A percentile compares a stretch with the other conserved stretches of the same genome.
phyloP scores from a whole-genome alignment of 1,140 invertebrate genomes.

The Popillia japonica region DNA sequence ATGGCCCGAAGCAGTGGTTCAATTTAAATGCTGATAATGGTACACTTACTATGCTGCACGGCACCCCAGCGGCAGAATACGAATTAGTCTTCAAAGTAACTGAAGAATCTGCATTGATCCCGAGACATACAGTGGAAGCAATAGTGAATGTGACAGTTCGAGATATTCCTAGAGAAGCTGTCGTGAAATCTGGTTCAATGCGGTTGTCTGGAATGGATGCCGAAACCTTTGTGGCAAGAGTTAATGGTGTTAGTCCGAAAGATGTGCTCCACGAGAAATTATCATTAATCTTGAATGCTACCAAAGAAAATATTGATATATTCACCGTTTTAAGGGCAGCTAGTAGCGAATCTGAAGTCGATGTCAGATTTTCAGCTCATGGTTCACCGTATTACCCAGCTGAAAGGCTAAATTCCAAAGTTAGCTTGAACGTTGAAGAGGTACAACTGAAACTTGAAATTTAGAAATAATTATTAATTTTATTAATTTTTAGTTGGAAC shows the following conservation, averaged over 20 bases:
- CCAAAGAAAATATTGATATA: conserved; percentile 86
- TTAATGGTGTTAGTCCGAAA: conserved; percentile 75
- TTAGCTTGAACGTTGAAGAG: conserved; percentile 68
- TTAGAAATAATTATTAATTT: too few species aligned
- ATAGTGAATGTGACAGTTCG: conserved; percentile 85
- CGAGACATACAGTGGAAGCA: conserved; percentile 74
- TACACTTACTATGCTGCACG: conserved; percentile 82
- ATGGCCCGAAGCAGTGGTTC: conserved; percentile 68
- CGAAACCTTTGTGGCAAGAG: conserved; percentile 81
- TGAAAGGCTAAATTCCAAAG: conserved; percentile 84
- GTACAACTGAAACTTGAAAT: too few species aligned
- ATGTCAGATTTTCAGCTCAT: conserved; percentile 91
- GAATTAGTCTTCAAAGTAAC: conserved; percentile 75
- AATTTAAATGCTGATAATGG: conserved; percentile 74
- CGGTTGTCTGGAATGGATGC: conserved; percentile 81
- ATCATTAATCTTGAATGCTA: conserved; percentile 77
- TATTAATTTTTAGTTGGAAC: conserved; percentile 66
- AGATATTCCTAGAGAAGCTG: conserved; percentile 87
- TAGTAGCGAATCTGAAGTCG: conserved; percentile 68
- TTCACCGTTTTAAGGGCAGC: conserved; percentile 85
- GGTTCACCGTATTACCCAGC: conserved; percentile 89
- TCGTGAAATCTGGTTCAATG: conserved; percentile 89
- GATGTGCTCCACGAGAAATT: conserved; percentile 75
- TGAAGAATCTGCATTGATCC: conserved; percentile 65
- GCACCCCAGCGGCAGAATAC: conserved; percentile 75